phyloP scores from a whole-genome alignment of 2,113 vertebrate genomes.

The Eira barbara region DNA sequence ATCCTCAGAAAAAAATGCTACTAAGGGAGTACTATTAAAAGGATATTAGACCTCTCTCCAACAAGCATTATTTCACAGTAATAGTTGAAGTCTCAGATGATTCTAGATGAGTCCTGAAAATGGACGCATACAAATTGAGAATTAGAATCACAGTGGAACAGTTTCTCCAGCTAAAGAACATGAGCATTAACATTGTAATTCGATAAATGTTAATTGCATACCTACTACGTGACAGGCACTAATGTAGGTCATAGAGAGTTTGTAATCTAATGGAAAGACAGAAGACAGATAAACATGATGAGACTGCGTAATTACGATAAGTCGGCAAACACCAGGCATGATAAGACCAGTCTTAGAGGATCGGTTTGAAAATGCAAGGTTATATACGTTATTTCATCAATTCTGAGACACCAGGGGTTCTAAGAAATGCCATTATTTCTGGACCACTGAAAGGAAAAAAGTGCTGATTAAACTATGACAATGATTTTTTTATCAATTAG shows the following conservation, averaged over 20 bases:
- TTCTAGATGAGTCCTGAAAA: slow-evolving; percentile 4
- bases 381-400: neutral
- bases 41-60: neutral
- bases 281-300: neutral
- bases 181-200: neutral
- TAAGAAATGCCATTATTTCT: neutral
- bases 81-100: neutral
- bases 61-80: neutral
- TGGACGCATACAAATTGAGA: neutral
- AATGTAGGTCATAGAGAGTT: neutral
- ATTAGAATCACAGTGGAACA: neutral
- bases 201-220: neutral
- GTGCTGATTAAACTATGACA: neutral
- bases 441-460: neutral
- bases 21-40: neutral
- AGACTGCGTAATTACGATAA: neutral
- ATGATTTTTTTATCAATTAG: neutral
- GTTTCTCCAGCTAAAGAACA: neutral
- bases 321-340: neutral
- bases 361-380: slow-evolving; percentile 25
- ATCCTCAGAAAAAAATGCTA: neutral
- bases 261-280: neutral
- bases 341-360: neutral
- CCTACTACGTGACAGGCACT: neutral
- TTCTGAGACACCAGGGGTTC: neutral